Evolutionary conservation across 2,113 vertebrate species (phyloP).

Genomic region (Embiotoca jacksoni): DNA sequence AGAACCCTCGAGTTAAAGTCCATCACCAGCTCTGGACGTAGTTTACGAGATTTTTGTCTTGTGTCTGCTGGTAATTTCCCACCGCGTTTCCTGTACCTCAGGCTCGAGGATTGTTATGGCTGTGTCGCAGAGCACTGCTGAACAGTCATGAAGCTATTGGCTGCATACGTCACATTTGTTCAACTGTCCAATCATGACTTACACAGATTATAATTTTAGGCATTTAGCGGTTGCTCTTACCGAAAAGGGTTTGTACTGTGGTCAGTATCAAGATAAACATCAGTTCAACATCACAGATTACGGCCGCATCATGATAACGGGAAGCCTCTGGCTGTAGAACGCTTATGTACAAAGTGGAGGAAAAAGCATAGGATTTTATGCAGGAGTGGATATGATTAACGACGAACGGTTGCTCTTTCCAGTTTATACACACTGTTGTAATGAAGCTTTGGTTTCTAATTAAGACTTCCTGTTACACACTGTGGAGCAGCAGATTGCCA

Average conservation of each 20-base stretch:
- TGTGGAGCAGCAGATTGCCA: no score
- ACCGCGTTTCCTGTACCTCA: constrained; percentile 33
- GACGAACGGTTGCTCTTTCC: not conserved
- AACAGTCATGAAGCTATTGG: constrained; percentile 42
- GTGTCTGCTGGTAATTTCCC: constrained; percentile 55
- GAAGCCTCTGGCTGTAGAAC: not conserved
- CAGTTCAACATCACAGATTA: not conserved
- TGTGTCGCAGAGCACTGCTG: not conserved
- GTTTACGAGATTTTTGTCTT: constrained; percentile 25
- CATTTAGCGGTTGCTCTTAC: not conserved
- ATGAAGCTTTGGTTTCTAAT: not conserved
- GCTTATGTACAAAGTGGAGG: not conserved
- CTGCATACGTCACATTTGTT: constrained; percentile 44
- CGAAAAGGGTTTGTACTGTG: not conserved
- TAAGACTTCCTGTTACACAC: not conserved
- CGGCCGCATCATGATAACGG: not conserved
- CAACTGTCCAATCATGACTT: constrained; percentile 7
- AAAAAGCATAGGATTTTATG: not conserved
- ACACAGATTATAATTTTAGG: constrained; percentile 25
- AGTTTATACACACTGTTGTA: not conserved
- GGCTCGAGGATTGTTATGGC: constrained; percentile 43
- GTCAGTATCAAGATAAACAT: constrained; percentile 3
- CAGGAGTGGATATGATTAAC: not conserved
- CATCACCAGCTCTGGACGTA: not conserved
- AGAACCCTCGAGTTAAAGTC: constrained; percentile 7